Conservation (phyloP, 2,888 invertebrate species). For the Dolomedes plantarius region DNA sequence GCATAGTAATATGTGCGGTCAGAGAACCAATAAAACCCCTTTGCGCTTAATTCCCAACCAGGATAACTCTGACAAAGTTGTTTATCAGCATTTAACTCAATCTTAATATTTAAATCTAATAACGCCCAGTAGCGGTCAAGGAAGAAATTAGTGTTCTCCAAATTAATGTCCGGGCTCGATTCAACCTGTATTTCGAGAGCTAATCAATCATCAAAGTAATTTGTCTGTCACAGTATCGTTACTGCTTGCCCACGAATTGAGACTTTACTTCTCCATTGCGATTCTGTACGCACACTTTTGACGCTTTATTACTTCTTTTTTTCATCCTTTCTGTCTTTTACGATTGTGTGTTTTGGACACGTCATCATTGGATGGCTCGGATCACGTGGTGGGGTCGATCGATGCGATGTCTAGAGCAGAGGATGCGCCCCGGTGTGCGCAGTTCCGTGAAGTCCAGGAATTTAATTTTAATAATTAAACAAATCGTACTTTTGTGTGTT, state of each 20-base stretch:
- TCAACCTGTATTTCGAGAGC: conserved; percentile 22
- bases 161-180: conserved; percentile 29
- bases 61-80: no score
- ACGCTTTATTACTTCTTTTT: conserved; percentile 20
- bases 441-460: neutral
- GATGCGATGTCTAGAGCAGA: conserved; percentile 10
- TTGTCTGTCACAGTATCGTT: conserved; percentile 48
- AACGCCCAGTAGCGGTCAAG: conserved; percentile 45
- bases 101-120: conserved; percentile 46
- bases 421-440: neutral
- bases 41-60: no score
- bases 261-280: conserved; percentile 27
- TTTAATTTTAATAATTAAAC: conserved; percentile 8
- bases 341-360: neutral
- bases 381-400: conserved; percentile 46
- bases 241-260: conserved; percentile 26
- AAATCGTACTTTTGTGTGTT: neutral
- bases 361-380: conserved; percentile 29
- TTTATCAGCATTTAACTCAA: conserved; percentile 24
- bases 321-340: neutral
- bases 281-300: conserved; percentile 17
- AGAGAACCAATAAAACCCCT: no score
- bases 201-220: conserved; percentile 54
- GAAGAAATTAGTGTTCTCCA: conserved; percentile 25
- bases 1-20: no score